Evolutionary conservation across 2,113 vertebrate species (phyloP).

Genomic region (Carassius auratus): DNA sequence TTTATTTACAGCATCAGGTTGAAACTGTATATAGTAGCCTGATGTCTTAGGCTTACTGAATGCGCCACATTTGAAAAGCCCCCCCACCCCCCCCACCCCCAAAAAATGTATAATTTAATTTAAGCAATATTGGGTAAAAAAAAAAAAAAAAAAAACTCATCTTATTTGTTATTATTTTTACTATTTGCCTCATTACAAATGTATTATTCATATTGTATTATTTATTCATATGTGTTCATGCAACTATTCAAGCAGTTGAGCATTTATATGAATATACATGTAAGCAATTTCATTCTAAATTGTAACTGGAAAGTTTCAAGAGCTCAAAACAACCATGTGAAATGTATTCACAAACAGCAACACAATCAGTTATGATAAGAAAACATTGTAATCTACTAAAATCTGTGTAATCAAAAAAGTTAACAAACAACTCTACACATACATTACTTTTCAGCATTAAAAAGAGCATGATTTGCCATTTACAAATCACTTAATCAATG

Average conservation of each 20-base stretch:
- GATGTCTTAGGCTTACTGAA: background rate
- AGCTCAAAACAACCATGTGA: background rate
- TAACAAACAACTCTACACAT: constrained; percentile 12
- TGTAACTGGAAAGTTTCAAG: background rate
- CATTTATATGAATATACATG: too few species aligned
- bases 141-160: background rate
- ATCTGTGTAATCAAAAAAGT: background rate
- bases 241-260: too few species aligned
- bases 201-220: background rate
- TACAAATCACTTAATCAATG: constrained; percentile 68
- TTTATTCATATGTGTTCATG: too few species aligned
- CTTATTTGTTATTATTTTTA: background rate
- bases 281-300: too few species aligned
- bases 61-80: constrained; percentile 43
- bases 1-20: too few species aligned
- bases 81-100: too few species aligned
- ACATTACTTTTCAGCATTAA: constrained; percentile 8
- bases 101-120: background rate
- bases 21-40: too few species aligned
- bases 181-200: background rate
- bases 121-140: background rate
- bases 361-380: background rate
- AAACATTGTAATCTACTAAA: background rate
- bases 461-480: constrained; percentile 48
- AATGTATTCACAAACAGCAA: background rate